Conservation (phyloP, 2,888 invertebrate genomes). For the Agonopterix heracliana region DNA sequence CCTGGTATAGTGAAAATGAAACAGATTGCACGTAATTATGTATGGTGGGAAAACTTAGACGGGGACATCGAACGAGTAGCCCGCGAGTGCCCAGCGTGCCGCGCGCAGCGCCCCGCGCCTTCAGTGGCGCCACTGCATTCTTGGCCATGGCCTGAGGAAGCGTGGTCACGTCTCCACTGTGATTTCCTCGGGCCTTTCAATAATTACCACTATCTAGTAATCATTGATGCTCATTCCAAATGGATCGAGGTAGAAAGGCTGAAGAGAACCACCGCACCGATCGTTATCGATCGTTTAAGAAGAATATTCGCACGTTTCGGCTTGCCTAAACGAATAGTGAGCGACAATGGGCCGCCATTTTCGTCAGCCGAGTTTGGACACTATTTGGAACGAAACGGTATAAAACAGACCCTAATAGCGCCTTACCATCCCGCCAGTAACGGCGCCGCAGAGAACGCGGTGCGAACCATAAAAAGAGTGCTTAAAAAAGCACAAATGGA, state of each 20-base stretch:
- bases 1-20: constrained; percentile 14
- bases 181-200: constrained; percentile 17
- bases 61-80: constrained; percentile 10
- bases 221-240: constrained; percentile 14
- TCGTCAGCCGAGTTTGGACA: constrained; percentile 7
- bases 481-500: constrained; percentile 1
- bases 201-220: constrained; percentile 12
- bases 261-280: constrained; percentile 8
- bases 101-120: constrained; percentile 5
- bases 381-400: constrained; percentile 7
- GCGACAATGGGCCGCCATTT: constrained; percentile 16
- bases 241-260: constrained; percentile 18
- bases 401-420: background rate
- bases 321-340: constrained; percentile 11
- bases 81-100: constrained; percentile 11
- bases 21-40: constrained; percentile 13
- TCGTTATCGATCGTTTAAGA: constrained; percentile 10
- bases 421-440: constrained; percentile 11
- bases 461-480: constrained; percentile 9
- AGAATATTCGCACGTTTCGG: constrained; percentile 11
- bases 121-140: constrained; percentile 14
- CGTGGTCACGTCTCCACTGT: constrained; percentile 12
- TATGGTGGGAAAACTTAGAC: constrained; percentile 19
- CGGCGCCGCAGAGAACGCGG: constrained; percentile 8
- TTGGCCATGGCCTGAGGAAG: constrained; percentile 12